phyloP scores from a whole-genome alignment of 92 coral and sea anemone species.

The Metridium senile region DNA sequence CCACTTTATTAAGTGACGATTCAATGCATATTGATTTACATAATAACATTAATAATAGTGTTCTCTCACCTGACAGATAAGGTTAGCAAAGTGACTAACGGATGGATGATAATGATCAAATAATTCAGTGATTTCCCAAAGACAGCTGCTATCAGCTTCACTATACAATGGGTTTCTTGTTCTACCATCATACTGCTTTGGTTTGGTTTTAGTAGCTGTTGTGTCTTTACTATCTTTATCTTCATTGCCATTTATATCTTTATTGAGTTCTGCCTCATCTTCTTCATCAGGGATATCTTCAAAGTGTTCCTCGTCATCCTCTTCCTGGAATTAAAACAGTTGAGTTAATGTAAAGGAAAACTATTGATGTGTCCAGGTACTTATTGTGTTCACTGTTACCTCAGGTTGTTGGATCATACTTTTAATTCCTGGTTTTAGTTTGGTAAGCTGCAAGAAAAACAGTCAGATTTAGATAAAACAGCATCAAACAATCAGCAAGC shows the following conservation, averaged over 20 bases:
- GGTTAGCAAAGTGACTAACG: slow-evolving; percentile 76
- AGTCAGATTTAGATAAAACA: background rate
- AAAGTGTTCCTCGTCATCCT: slow-evolving; percentile 94
- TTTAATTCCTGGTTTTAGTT: slow-evolving; percentile 82
- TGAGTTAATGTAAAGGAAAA: background rate
- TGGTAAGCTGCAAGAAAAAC: slow-evolving; percentile 65
- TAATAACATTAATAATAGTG: no score
- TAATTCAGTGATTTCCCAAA: slow-evolving; percentile 84
- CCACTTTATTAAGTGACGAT: no score
- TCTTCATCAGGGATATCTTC: slow-evolving; percentile 33
- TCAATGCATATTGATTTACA: no score
- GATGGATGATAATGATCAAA: slow-evolving; percentile 94
- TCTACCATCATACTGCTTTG: slow-evolving; percentile 56
- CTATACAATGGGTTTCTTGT: slow-evolving; percentile 85
- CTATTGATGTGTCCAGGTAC: no score
- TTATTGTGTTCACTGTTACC: no score
- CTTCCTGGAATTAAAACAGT: slow-evolving; percentile 51
- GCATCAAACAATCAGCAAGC: no score
- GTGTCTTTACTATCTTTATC: background rate
- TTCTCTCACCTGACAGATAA: slow-evolving; percentile 69
- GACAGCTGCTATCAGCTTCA: slow-evolving; percentile 86
- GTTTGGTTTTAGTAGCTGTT: background rate
- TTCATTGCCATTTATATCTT: slow-evolving; percentile 4
- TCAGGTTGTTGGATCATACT: slow-evolving; percentile 86
- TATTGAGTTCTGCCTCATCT: background rate